These are phyloP conservation scores for Actinia tenebrosa DNA, from an alignment of 64 coral and sea anemone genomes.

Conservation along the genomic window DNA sequence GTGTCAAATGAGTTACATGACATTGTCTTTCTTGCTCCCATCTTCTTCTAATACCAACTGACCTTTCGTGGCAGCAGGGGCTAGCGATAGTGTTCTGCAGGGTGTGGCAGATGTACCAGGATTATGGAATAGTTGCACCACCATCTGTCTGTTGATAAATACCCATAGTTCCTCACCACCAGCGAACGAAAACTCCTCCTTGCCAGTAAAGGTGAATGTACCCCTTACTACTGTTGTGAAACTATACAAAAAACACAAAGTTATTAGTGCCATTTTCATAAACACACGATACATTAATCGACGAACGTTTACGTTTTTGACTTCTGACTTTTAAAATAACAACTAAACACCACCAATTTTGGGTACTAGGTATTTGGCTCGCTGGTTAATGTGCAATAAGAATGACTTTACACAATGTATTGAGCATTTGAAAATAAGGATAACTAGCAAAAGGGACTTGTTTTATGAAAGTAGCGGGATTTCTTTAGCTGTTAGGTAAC, in stretches of 20 bases:
- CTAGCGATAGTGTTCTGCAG: slow-evolving; percentile 58
- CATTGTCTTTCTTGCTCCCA: neutral
- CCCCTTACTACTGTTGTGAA: slow-evolving; percentile 61
- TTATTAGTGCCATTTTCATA: neutral
- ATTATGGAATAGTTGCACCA: slow-evolving; percentile 69
- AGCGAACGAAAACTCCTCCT: slow-evolving; percentile 86
- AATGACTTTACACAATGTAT: too few species aligned
- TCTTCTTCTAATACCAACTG: neutral
- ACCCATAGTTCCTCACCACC: slow-evolving; percentile 96
- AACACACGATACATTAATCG: too few species aligned
- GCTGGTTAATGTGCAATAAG: too few species aligned
- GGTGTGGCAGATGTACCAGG: slow-evolving; percentile 63
- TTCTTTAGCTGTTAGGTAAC: too few species aligned
- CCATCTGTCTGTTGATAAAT: slow-evolving; percentile 74
- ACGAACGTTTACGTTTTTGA: too few species aligned
- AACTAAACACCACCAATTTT: too few species aligned
- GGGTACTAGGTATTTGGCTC: too few species aligned
- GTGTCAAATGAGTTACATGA: neutral
- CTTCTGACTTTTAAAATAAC: too few species aligned
- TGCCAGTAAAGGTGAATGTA: slow-evolving; percentile 78
- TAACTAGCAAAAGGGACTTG: too few species aligned
- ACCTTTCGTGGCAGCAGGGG: slow-evolving; percentile 56
- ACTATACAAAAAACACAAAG: neutral
- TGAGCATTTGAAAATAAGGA: too few species aligned
- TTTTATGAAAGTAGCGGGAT: too few species aligned